Conservation (phyloP, 2,113 vertebrate genomes). For the Cathartes aura region DNA sequence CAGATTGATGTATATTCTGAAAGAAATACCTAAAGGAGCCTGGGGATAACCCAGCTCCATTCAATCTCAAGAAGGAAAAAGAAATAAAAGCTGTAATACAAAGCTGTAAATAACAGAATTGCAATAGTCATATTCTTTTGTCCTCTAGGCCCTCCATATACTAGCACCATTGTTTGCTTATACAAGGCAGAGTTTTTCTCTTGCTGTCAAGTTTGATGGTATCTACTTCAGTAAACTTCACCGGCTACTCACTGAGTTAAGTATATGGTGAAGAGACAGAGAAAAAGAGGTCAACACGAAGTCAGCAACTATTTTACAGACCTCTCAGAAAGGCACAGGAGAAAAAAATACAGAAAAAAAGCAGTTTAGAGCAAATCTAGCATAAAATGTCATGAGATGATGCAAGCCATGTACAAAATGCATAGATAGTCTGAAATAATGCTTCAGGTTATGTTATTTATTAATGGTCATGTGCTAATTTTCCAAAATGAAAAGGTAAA, state of each 20-base stretch:
- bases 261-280: slow-evolving; percentile 17
- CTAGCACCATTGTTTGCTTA: slow-evolving; percentile 10
- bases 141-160: neutral
- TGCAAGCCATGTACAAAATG: neutral
- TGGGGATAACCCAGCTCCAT: neutral
- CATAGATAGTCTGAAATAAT: neutral
- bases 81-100: slow-evolving; percentile 23
- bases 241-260: slow-evolving; percentile 41
- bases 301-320: slow-evolving; percentile 25
- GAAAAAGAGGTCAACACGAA: slow-evolving; percentile 9
- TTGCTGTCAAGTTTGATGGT: slow-evolving; percentile 14
- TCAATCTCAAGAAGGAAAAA: neutral
- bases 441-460: neutral
- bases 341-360: neutral
- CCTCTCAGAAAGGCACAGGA: neutral
- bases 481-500: neutral
- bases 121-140: slow-evolving; percentile 12
- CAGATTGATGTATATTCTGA: neutral
- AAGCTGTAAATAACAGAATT: slow-evolving; percentile 44
- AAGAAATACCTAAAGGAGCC: neutral
- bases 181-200: slow-evolving; percentile 12
- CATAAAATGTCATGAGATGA: neutral
- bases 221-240: slow-evolving; percentile 43
- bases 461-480: neutral
- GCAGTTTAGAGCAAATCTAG: neutral